phyloP scores from a whole-genome alignment of 2,113 vertebrate genomes.

The Boulengeromyrus knoepffleri region DNA sequence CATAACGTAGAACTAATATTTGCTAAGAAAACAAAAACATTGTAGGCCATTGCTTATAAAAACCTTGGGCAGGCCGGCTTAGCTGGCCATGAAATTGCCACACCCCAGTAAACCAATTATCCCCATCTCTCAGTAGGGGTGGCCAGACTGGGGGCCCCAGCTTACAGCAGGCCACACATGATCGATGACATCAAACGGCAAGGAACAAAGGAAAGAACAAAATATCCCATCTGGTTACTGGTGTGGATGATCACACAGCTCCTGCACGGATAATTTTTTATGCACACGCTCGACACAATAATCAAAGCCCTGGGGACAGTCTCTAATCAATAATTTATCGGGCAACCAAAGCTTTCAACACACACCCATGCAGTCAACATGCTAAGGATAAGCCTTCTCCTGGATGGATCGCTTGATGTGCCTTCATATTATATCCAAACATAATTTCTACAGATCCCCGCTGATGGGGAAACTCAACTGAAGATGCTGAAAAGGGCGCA shows the following conservation, averaged over 20 bases:
- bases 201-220: neutral
- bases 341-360: neutral
- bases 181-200: neutral
- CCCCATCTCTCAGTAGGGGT: neutral
- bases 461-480: neutral
- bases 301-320: slow-evolving; percentile 30
- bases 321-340: slow-evolving; percentile 33
- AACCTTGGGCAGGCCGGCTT: too few relatives aligned
- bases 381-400: neutral
- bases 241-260: slow-evolving; percentile 12
- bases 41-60: neutral
- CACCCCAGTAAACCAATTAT: neutral
- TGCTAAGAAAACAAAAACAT: neutral
- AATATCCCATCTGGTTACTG: neutral
- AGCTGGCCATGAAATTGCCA: neutral
- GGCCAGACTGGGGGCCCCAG: neutral
- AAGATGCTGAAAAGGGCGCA: too few relatives aligned
- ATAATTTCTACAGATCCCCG: neutral
- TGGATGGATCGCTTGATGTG: neutral
- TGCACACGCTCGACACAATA: slow-evolving; percentile 20
- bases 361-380: neutral
- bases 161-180: neutral
- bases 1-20: neutral
- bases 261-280: neutral
- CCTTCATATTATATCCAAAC: neutral